Conservation (phyloP, 2,888 invertebrate genomes). For the Clunio marinus region DNA sequence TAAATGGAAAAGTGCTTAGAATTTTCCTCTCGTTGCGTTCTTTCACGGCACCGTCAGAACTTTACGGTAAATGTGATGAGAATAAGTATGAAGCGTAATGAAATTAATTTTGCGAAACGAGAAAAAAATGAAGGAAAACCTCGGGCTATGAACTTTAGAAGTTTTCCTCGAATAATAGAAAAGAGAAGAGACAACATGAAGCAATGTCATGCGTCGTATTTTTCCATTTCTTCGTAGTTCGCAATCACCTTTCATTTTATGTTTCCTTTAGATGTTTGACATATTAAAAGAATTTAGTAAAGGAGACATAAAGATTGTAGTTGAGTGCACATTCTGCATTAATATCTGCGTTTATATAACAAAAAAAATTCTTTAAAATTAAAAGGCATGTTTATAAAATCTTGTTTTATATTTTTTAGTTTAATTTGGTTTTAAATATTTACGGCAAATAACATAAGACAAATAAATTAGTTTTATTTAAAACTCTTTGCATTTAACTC, state of each 20-base stretch:
- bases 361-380: too few species aligned
- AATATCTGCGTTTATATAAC: too few species aligned
- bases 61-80: not conserved
- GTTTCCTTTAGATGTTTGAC: too few species aligned
- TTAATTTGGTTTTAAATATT: too few species aligned
- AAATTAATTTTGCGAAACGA: slow-evolving; percentile 12
- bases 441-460: too few species aligned
- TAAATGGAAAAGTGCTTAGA: not conserved
- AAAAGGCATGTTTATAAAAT: too few species aligned
- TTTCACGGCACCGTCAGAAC: not conserved
- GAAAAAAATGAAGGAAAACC: not conserved
- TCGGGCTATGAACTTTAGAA: not conserved
- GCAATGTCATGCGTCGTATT: not conserved
- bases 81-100: not conserved
- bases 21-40: not conserved
- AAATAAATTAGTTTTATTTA: too few species aligned
- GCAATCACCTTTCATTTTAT: not conserved
- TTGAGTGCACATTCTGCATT: too few species aligned
- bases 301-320: too few species aligned
- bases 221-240: not conserved
- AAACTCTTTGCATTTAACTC: too few species aligned
- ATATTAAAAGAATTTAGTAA: too few species aligned
- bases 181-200: not conserved
- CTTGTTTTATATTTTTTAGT: too few species aligned
- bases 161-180: not conserved